Evolutionary conservation across 2,888 invertebrate genomes (phyloP).

Genomic region (Tricholauxania praeusta): DNA sequence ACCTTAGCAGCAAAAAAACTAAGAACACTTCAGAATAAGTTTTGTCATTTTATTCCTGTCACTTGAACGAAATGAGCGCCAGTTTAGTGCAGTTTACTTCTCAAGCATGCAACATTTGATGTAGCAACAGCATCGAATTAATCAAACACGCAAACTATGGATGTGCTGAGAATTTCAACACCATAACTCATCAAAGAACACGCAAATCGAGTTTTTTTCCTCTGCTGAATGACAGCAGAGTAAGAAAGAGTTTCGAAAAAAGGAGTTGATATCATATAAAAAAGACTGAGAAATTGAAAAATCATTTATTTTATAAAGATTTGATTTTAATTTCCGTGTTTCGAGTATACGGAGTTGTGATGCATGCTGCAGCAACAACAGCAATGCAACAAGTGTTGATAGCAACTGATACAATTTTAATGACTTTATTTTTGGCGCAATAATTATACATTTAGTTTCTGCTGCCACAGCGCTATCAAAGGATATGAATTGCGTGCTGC

Average conservation of each 20-base stretch:
- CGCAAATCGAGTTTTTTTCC: constrained; percentile 1
- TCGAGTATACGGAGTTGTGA: not conserved
- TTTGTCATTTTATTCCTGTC: no score
- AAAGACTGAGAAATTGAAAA: constrained; percentile 9
- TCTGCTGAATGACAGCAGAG: not conserved
- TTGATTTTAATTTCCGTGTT: constrained; percentile 47
- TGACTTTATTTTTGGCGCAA: constrained; percentile 45
- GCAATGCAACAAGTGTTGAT: constrained; percentile 34
- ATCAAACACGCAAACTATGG: constrained; percentile 4
- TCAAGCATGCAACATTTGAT: not conserved
- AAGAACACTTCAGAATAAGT: no score
- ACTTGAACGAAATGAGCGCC: no score
- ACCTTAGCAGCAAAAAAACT: not conserved
- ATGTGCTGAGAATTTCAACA: constrained; percentile 12
- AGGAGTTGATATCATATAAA: not conserved
- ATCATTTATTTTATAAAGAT: constrained; percentile 40
- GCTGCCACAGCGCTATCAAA: constrained; percentile 32
- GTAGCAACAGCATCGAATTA: not conserved
- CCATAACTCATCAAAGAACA: constrained; percentile 31
- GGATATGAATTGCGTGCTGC: constrained; percentile 47
- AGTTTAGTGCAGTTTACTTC: no score
- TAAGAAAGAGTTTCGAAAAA: not conserved
- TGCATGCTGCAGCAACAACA: constrained; percentile 1
- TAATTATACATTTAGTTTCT: constrained; percentile 37
- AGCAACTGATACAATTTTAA: constrained; percentile 47